A percentile compares a stretch with the other conserved stretches of the same genome.
These are phyloP conservation scores for Rotaria sp. DNA, from an alignment of 2,888 invertebrate genomes.

Conservation along the genomic window DNA sequence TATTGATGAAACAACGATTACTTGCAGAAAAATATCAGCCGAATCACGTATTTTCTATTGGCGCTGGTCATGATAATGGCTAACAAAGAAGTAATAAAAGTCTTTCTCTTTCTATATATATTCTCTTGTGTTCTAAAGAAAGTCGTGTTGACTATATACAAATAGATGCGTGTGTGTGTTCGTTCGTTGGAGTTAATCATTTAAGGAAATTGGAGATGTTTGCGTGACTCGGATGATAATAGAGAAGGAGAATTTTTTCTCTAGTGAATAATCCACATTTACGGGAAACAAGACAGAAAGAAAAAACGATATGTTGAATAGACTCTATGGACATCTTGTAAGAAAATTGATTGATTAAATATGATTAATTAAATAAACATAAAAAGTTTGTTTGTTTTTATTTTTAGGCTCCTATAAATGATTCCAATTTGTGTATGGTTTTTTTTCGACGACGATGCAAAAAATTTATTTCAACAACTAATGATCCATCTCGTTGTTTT, in stretches of 20 bases:
- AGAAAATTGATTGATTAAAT: neutral
- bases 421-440: neutral
- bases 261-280: neutral
- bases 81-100: neutral
- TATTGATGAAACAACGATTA: neutral
- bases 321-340: neutral
- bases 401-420: neutral
- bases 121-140: neutral
- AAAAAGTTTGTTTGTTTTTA: neutral
- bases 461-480: neutral
- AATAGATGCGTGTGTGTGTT: neutral
- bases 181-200: neutral
- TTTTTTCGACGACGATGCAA: slow-evolving; percentile 24
- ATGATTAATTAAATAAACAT: neutral
- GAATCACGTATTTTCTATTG: neutral
- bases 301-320: neutral
- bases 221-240: neutral
- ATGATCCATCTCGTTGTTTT: slow-evolving; percentile 12
- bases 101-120: neutral
- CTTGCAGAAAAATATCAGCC: neutral
- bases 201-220: neutral
- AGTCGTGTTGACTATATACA: neutral
- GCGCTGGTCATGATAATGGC: neutral
- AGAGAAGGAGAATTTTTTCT: neutral
- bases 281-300: neutral